Conservation (phyloP, 1,140 invertebrate species). For the Bradysia coprophila region DNA sequence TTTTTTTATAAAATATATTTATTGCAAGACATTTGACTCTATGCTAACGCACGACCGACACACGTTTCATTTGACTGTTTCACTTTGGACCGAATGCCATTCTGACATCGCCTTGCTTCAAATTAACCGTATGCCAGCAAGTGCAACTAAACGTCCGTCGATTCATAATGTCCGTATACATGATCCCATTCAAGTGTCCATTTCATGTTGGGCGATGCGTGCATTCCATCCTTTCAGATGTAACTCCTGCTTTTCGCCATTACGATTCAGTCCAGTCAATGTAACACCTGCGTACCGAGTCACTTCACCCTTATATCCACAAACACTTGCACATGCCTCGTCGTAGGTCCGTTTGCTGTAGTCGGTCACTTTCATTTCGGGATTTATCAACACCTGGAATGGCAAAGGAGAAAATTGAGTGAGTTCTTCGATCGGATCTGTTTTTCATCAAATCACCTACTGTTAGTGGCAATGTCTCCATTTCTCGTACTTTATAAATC, state of each 20-base stretch:
- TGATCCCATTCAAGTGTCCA: slow-evolving; percentile 55
- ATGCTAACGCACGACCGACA: no score
- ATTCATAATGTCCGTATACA: slow-evolving; percentile 54
- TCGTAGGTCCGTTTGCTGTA: slow-evolving; percentile 33
- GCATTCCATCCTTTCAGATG: slow-evolving; percentile 44
- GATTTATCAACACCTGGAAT: slow-evolving; percentile 49
- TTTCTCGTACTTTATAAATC: slow-evolving; percentile 26
- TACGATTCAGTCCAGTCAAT: slow-evolving; percentile 34
- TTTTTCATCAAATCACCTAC: slow-evolving; percentile 22
- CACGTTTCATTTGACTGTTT: no score
- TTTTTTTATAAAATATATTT: no score
- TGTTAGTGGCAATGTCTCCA: slow-evolving; percentile 37
- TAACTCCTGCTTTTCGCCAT: slow-evolving; percentile 28
- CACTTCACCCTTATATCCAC: slow-evolving; percentile 44
- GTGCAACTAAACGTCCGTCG: slow-evolving; percentile 33
- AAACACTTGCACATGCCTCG: slow-evolving; percentile 52
- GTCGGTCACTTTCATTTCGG: slow-evolving; percentile 40
- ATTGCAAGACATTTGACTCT: no score
- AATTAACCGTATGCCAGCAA: slow-evolving; percentile 36
- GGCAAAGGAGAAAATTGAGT: slow-evolving; percentile 6
- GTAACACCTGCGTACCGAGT: slow-evolving; percentile 40
- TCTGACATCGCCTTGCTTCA: slow-evolving; percentile 27
- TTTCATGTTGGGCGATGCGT: slow-evolving; percentile 57
- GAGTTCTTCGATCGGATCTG: no score
- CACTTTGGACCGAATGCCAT: slow-evolving; percentile 19